These are phyloP conservation scores for Nyctalus aviator DNA, from an alignment of 2,797 vertebrate genomes.

Conservation along the genomic window DNA sequence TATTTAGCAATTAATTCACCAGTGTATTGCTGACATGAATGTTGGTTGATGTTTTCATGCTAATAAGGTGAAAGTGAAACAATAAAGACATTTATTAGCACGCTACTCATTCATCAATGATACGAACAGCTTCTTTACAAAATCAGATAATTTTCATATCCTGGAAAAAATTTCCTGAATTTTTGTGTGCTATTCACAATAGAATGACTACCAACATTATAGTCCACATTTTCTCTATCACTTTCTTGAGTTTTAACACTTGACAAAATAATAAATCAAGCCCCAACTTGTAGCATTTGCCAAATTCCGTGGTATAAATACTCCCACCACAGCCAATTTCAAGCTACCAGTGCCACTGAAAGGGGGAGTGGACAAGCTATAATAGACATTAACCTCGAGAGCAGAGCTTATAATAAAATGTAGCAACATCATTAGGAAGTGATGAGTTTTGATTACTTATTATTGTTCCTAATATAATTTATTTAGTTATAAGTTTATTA, in stretches of 20 bases:
- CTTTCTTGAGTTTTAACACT: background rate
- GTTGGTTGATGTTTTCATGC: background rate
- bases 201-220: background rate
- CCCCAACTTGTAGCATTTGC: background rate
- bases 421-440: background rate
- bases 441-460: background rate
- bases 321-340: background rate
- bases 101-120: background rate
- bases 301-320: background rate
- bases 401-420: background rate
- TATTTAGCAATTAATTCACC: constrained; percentile 53
- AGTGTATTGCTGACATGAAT: background rate
- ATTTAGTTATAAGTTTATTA: background rate
- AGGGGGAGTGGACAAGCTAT: background rate
- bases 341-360: background rate
- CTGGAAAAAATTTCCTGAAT: background rate
- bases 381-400: background rate
- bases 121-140: constrained; percentile 31
- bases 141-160: constrained; percentile 17
- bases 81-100: background rate
- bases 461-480: background rate
- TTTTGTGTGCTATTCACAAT: background rate
- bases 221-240: background rate
- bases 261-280: background rate
- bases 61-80: constrained; percentile 8